Conservation (phyloP, 2,113 vertebrate genomes). For the Hypocryptadius cinnamomeus region DNA sequence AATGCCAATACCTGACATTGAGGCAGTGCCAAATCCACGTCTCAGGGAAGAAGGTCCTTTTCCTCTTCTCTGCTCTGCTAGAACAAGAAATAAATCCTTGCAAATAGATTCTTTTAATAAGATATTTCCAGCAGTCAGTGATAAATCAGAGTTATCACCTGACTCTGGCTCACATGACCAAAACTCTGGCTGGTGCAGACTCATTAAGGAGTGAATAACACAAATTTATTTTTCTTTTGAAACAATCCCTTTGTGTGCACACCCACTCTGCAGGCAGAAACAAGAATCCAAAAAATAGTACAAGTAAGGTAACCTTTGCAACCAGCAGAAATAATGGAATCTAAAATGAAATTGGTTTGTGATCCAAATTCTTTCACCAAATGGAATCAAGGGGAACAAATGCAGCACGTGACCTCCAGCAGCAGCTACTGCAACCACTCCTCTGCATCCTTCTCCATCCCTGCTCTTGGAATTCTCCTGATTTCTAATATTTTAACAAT, state of each 20-base stretch:
- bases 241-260: neutral
- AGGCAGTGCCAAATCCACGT: slow-evolving; percentile 91
- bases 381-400: neutral
- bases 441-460: neutral
- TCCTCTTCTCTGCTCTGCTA: slow-evolving; percentile 82
- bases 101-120: neutral
- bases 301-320: neutral
- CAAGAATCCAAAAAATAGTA: neutral
- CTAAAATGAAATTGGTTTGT: neutral
- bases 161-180: neutral
- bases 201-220: neutral
- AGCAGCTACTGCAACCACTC: neutral
- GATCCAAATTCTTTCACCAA: neutral
- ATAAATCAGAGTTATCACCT: neutral
- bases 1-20: slow-evolving; percentile 80
- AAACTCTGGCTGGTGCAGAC: neutral
- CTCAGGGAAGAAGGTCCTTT: slow-evolving; percentile 89
- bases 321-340: neutral
- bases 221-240: neutral
- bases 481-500: neutral
- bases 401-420: fast-evolving
- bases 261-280: neutral
- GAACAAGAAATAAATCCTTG: slow-evolving; percentile 16
- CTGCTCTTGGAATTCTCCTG: neutral
- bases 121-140: neutral